Evolutionary conservation across 2,797 vertebrate genomes (phyloP), one percentile per base, ranked within the genome.

Genomic region (Kryptopterus vitreolus): DNA sequence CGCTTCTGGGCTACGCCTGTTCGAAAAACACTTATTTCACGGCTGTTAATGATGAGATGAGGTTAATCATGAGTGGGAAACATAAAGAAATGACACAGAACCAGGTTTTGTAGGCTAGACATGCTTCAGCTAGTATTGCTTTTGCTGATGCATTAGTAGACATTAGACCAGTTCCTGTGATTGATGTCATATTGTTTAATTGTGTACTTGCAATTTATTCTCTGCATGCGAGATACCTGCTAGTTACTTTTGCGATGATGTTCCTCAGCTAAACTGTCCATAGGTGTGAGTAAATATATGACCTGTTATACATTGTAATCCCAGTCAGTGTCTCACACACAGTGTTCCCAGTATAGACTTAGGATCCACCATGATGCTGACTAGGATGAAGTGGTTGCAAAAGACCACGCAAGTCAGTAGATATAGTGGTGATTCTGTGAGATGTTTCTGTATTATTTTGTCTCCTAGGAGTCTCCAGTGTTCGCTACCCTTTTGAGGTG

Each of bases 121-220:
- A 69, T 48, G n/a, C 16, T 69, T 0, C 16, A 70, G 46, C 16
- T 68, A 81, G 83, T 53, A 72, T 61, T 43, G 38, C 38, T 43
- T 43, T 43, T 43, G 38, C 38, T 43, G 38, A 43, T 43, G 38
- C 6, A 43, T 43, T 43, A 43, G 3, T 31, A 29, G 26, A 61
- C 59, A 31, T 24, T 46, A 66, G 63, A 46, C 22, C 63, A n/a
- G 38, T 46, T n/a, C n/a, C 12, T 7, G 6, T 66, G 43, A 6
- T 24, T 24, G 5, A n/a, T 43, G 22, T 24, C n/a, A 43, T 66
- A 43, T n/a, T 65, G 38, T 61, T 59, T 4, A 0, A 59, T 59
- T 59, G 26, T 29, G 15, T 15, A 31, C 8, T 16, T 15, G 5
- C 26, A 29, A 29, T 59, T 59, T 15, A 16, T 59, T n/a, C n/a